A percentile compares a stretch with the other conserved stretches of the same genome.
Conservation (phyloP, 2,888 invertebrate genomes). For the Cistogaster globosa region DNA sequence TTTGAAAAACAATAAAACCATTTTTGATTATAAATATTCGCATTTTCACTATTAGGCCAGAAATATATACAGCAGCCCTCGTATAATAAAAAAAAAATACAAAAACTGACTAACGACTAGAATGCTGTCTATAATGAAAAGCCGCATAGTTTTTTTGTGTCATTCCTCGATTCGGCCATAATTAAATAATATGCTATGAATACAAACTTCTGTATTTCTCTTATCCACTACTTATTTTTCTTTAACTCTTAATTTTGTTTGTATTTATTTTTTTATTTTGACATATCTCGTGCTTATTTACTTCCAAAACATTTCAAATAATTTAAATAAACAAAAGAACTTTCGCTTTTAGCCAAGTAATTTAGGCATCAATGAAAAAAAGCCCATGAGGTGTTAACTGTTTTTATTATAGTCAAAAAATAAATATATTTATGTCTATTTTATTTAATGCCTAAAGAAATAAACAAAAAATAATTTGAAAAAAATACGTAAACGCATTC, state of each 20-base stretch:
- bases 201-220: too few relatives aligned
- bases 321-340: slow-evolving; percentile 44
- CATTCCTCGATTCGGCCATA: too few relatives aligned
- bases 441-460: not conserved
- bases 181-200: too few relatives aligned
- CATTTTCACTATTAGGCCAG: too few relatives aligned
- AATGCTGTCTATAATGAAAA: too few relatives aligned
- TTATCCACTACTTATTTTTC: too few relatives aligned
- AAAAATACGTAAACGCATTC: not conserved
- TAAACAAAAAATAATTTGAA: not conserved
- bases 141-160: too few relatives aligned
- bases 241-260: not conserved
- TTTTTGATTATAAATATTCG: too few relatives aligned
- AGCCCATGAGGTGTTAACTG: not conserved
- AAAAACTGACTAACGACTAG: too few relatives aligned
- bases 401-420: not conserved
- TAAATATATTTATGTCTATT: not conserved
- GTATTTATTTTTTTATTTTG: slow-evolving; percentile 4
- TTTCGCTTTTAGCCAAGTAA: slow-evolving; percentile 41
- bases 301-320: not conserved
- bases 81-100: too few relatives aligned
- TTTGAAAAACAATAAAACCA: too few relatives aligned
- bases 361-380: slow-evolving; percentile 33
- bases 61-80: too few relatives aligned
- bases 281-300: slow-evolving; percentile 7